Base-by-base conservation (phyloP, 1,140 invertebrate species). In the Lucilia sericata region DNA sequence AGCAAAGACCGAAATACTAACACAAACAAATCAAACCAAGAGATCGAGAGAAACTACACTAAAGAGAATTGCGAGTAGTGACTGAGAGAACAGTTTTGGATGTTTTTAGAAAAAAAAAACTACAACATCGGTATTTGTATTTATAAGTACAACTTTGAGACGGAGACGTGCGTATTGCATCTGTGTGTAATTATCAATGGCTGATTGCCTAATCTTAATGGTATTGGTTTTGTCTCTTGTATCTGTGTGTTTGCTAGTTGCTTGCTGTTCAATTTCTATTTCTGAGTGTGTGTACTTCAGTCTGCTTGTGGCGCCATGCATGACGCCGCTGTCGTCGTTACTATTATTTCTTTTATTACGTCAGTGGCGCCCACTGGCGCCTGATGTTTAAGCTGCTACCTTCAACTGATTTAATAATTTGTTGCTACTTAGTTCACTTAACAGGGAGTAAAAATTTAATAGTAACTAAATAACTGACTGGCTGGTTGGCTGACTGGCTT, bases 291-390 rank as follows among this genome's bases (percentile, higher is more conserved):
- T 89, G 85, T 89, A 86, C 87, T 87, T 88, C 86, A 88, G 88
- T 88, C 86, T 90, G 87, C 90, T 88, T 87, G 86, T 89, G 89
- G 89, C 89, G 89, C 89, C 89, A 90, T 88, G 42, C 88, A 87
- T 87, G 87, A 84, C 86, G 87, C 85, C 86, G 87, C 87, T 86
- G 88, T 86, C 88, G 86, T 87, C 88, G 88, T 89, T 89, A 89
- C 88, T 90, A 90, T 89, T 90, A 83, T 85, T 83, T 80, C 89
- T 90, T 90, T 90, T 88, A 90, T 90, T 90, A 90, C 89, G 89
- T 90, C 89, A 90, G 88, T 90, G 89, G 89, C 88, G 88, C 88
- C 87, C 88, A 88, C 87, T 89, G 88, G 88, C 88, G 87, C 87
- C 88, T 86, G 86, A 82, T 82, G 84, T 74, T 84, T 84, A 84